Evolutionary conservation across 37 sponge, comb jelly and placozoan species (phyloP), one percentile per base, ranked within the genome.

Genomic region (Spongilla lacustris): DNA sequence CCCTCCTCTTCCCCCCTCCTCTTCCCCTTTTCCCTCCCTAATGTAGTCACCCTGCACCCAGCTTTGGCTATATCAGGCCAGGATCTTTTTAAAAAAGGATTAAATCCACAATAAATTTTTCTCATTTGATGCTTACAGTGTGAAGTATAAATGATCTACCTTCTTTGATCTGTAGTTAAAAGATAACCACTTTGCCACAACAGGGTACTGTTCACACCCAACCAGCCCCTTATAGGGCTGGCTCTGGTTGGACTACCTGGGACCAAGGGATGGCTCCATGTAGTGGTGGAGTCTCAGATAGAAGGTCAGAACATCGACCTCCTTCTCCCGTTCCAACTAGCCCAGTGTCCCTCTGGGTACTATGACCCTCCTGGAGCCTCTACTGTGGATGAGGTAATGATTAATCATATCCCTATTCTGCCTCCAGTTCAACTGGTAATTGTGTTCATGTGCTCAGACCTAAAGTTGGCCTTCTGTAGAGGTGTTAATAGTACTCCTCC

Each of bases 321-420:
- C 25, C 32, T 73, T 14, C 79, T 95, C 32, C 93, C 91, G 17
- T 92, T 95, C 82, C 73, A 89, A 49, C 78, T 95, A 29, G 74
- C 93, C 21, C 86, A 86, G 70, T 95, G 96, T 70, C 93, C 88
- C n/a, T 49, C 86, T 0, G 96, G 96, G 27, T 92, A 86, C 80
- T 86, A 69, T 68, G 67, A 31, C 23, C 94, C 94, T 25, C 83
- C 93, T 0, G 82, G 71, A 31, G 91, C 77, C 19, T 30, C 41
- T 29, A 79, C 74, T 67, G 35, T 79, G 13, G 79, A 70, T 10
- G 84, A 89, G 80, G 89, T 89, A 58, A 58, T 17, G 19, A 58
- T 58, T n/a, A n/a, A n/a, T n/a, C n/a, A n/a, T n/a, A n/a, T n/a
- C n/a, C n/a, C n/a, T n/a, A n/a, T n/a, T n/a, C n/a, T n/a, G n/a